These are phyloP conservation scores for Nephrotoma flavescens DNA, from an alignment of 2,888 invertebrate species.

Conservation along the genomic window DNA sequence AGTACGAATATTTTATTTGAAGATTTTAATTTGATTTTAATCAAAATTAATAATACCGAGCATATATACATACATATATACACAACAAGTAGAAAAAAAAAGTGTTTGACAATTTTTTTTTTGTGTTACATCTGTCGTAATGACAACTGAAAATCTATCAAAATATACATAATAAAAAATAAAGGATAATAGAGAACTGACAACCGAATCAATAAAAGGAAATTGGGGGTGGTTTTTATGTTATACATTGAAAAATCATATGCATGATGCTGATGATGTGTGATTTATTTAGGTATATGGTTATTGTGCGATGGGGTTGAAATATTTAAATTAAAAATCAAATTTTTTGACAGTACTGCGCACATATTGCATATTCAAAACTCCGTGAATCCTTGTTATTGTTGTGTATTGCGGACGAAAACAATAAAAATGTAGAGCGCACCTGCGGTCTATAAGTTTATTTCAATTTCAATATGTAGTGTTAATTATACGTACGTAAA, in stretches of 20 bases:
- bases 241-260: background rate
- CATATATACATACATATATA: background rate
- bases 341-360: background rate
- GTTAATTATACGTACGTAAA: background rate
- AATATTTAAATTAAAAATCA: background rate
- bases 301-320: background rate
- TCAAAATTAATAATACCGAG: background rate
- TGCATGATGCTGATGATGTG: background rate
- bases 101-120: background rate
- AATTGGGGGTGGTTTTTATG: background rate
- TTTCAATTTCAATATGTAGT: background rate
- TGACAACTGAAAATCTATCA: background rate
- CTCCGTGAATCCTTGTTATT: background rate
- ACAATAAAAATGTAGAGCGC: background rate
- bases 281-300: background rate
- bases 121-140: background rate
- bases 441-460: background rate
- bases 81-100: background rate
- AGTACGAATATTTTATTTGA: background rate
- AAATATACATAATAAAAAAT: background rate
- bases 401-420: background rate
- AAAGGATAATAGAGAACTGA: background rate
- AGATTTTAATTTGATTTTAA: background rate
- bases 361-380: background rate
- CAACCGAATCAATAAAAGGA: background rate